These are phyloP conservation scores for Hermaeophaga mercurialis DNA, from an alignment of 2,888 invertebrate species.

Conservation along the genomic window DNA sequence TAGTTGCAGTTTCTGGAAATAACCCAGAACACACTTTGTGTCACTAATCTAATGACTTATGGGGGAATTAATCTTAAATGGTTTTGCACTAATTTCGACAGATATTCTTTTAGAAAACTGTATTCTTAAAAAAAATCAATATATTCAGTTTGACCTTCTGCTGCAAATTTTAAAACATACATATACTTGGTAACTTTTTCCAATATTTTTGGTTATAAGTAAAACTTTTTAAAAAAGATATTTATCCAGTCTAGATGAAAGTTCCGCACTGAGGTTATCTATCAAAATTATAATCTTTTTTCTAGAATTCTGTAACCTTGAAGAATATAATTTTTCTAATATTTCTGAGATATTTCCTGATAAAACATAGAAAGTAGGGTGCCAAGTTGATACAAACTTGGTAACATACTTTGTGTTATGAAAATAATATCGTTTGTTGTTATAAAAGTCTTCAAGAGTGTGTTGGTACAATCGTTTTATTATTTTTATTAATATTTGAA, in stretches of 20 bases:
- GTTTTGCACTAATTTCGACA: too few species aligned
- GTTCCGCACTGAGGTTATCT: neutral
- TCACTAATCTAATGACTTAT: neutral
- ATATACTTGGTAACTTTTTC: too few species aligned
- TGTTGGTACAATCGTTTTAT: too few species aligned
- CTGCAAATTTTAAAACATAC: too few species aligned
- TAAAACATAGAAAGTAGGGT: neutral
- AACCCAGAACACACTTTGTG: too few species aligned
- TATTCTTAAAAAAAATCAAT: neutral
- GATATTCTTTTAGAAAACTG: too few species aligned
- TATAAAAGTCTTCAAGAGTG: neutral
- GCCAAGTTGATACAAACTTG: neutral
- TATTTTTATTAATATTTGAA: too few species aligned
- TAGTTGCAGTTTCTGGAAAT: too few species aligned
- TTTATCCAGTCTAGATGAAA: neutral
- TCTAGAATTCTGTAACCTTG: neutral
- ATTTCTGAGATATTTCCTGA: neutral
- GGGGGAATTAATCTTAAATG: neutral
- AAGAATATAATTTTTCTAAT: neutral
- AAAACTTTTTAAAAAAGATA: neutral
- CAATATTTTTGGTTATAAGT: neutral
- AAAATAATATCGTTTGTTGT: neutral
- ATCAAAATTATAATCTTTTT: neutral
- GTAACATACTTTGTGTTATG: neutral
- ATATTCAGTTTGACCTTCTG: too few species aligned